A percentile compares a stretch with the other conserved stretches of the same genome.
phyloP scores from a whole-genome alignment of 2,113 vertebrate species.

The Callithrix jacchus region DNA sequence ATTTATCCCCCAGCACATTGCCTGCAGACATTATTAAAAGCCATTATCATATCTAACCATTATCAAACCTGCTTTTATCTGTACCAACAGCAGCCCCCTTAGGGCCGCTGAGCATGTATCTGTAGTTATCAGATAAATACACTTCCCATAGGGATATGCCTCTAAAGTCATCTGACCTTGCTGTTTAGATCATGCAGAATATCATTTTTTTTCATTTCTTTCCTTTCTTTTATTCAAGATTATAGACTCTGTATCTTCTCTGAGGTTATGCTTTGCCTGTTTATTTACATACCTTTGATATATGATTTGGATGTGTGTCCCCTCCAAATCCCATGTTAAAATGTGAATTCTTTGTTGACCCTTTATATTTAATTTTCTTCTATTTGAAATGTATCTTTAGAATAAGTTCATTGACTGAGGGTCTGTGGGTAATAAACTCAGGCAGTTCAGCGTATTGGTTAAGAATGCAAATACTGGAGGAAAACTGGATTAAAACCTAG shows the following conservation, averaged over 20 bases:
- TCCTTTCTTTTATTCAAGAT: background rate
- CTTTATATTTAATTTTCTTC: background rate
- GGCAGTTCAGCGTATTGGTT: background rate
- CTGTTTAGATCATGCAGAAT: background rate
- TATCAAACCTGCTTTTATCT: background rate
- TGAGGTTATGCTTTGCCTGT: background rate
- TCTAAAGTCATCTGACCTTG: background rate
- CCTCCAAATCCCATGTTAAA: too few relatives aligned
- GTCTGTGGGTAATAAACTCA: too few relatives aligned
- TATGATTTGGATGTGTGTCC: too few relatives aligned
- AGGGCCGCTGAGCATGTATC: background rate
- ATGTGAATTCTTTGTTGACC: too few relatives aligned
- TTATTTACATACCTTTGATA: background rate
- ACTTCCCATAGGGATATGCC: background rate
- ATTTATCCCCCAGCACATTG: background rate
- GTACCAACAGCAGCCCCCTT: background rate
- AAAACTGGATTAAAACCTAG: background rate
- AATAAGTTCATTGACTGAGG: background rate
- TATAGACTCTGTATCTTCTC: background rate
- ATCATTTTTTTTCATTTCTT: background rate
- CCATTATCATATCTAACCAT: background rate
- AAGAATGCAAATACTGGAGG: background rate
- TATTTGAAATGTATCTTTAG: background rate
- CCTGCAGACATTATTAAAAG: slow-evolving; percentile 15
- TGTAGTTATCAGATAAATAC: background rate